These are phyloP conservation scores for Mythimna ferrago DNA, from an alignment of 2,888 invertebrate genomes.

Conservation along the genomic window DNA sequence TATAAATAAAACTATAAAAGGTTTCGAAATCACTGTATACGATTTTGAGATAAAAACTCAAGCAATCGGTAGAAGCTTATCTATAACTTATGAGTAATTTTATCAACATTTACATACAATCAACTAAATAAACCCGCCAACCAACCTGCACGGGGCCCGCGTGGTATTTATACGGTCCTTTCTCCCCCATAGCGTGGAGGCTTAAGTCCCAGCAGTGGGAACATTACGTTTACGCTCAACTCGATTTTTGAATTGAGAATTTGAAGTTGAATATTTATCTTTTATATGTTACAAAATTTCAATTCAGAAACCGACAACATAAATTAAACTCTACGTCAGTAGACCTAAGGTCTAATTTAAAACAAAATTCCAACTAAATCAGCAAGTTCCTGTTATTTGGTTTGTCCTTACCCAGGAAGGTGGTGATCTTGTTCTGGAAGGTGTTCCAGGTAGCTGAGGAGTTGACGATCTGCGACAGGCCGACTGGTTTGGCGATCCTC, in stretches of 20 bases:
- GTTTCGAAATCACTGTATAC: too few species aligned
- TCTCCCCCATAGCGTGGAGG: too few species aligned
- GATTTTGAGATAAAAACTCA: conserved; percentile 15
- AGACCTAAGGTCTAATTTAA: conserved; percentile 17
- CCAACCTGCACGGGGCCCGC: too few species aligned
- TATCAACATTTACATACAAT: conserved; percentile 18
- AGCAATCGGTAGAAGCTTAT: background rate
- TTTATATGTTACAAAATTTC: conserved; percentile 1
- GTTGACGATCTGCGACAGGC: conserved; percentile 77
- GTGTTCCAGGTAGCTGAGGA: conserved; percentile 78
- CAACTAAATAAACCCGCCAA: background rate
- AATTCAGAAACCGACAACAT: too few species aligned
- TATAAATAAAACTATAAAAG: too few species aligned
- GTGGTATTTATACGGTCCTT: too few species aligned
- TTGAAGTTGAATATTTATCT: too few species aligned
- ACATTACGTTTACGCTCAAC: too few species aligned
- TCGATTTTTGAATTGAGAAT: too few species aligned
- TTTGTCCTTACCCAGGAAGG: conserved; percentile 75
- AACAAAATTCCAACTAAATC: conserved; percentile 70
- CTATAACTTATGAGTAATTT: conserved; percentile 3
- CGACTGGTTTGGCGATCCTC: conserved; percentile 78
- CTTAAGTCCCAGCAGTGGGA: too few species aligned
- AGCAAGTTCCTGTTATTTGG: conserved; percentile 74
- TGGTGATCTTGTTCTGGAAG: conserved; percentile 76
- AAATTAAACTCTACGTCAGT: background rate